Percentiles rank a stretch among this genome's conserved stretches.
These are phyloP conservation scores for Cerastoderma edule DNA, from an alignment of 2,888 invertebrate species.

Conservation along the genomic window DNA sequence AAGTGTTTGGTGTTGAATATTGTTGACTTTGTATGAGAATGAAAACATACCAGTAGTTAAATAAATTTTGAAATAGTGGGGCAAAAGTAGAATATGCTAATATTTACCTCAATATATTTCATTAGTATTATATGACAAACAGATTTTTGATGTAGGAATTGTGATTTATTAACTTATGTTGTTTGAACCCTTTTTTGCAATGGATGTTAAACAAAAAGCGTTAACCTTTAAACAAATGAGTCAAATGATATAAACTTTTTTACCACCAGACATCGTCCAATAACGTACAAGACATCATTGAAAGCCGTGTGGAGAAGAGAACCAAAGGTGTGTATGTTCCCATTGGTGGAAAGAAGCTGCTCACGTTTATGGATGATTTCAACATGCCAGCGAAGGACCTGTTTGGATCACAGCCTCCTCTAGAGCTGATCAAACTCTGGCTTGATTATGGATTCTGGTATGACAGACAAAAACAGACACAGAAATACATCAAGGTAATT, in stretches of 20 bases:
- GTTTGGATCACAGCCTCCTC: conserved; percentile 94
- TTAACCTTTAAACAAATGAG: too few relatives aligned
- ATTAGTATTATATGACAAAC: too few relatives aligned
- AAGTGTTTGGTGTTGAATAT: conserved; percentile 26
- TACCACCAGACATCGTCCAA: conserved; percentile 89
- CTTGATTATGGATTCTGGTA: conserved; percentile 94
- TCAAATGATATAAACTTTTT: background rate
- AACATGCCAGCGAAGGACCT: conserved; percentile 96
- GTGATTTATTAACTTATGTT: too few relatives aligned
- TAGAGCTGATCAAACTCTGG: conserved; percentile 93
- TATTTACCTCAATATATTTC: background rate
- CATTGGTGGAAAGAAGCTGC: conserved; percentile 91
- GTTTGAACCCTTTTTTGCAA: too few relatives aligned
- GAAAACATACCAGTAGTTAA: background rate
- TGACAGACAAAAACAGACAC: conserved; percentile 90
- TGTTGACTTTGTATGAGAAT: background rate
- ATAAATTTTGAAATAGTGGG: background rate
- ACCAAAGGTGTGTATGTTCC: conserved; percentile 94
- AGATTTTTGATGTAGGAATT: too few relatives aligned
- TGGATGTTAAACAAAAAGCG: too few relatives aligned
- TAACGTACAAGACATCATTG: conserved; percentile 93
- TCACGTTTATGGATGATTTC: conserved; percentile 95
- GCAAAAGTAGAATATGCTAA: conserved; percentile 15
- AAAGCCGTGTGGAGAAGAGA: conserved; percentile 93
- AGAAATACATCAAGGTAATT: conserved; percentile 89